Conservation (phyloP, 2,797 vertebrate genomes). For the Toxotes lorentzi region DNA sequence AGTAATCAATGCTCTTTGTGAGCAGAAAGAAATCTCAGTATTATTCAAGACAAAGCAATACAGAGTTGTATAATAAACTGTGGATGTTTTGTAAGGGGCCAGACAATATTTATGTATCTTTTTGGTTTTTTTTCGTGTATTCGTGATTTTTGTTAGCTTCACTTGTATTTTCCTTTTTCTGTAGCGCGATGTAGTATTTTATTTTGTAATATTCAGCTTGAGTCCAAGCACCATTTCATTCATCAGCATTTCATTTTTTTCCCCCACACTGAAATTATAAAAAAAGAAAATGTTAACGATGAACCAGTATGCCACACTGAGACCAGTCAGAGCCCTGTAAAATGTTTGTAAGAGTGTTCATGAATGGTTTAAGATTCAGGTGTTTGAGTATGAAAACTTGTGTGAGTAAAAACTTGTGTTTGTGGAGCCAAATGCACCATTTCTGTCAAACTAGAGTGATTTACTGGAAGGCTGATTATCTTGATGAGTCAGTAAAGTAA, state of each 20-base stretch:
- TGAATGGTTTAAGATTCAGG: constrained; percentile 43
- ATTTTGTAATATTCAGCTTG: constrained; percentile 61
- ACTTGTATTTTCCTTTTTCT: constrained; percentile 53
- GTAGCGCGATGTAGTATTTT: constrained; percentile 43
- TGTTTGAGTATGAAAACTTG: constrained; percentile 58
- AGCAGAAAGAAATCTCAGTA: constrained; percentile 78
- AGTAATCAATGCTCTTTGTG: constrained; percentile 61
- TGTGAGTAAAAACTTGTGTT: constrained; percentile 59
- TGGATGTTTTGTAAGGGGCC: constrained; percentile 76
- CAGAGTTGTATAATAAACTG: constrained; percentile 69
- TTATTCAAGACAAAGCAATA: constrained; percentile 88
- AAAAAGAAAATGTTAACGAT: constrained; percentile 53
- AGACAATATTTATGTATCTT: constrained; percentile 76
- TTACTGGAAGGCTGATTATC: constrained; percentile 86
- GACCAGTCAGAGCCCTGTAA: constrained; percentile 56
- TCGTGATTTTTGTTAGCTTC: constrained; percentile 55
- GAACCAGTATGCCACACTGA: constrained; percentile 59
- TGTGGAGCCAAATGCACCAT: constrained; percentile 65
- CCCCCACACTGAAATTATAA: constrained; percentile 24
- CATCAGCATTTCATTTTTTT: constrained; percentile 56
- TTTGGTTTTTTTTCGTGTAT: constrained; percentile 45
- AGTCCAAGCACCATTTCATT: constrained; percentile 67
- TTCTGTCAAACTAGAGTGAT: constrained; percentile 69
- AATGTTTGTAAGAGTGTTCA: constrained; percentile 60
- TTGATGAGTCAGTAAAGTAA: constrained; percentile 67